phyloP scores from a whole-genome alignment of 2,797 vertebrate species.

The Percopsis omiscomaycus region DNA sequence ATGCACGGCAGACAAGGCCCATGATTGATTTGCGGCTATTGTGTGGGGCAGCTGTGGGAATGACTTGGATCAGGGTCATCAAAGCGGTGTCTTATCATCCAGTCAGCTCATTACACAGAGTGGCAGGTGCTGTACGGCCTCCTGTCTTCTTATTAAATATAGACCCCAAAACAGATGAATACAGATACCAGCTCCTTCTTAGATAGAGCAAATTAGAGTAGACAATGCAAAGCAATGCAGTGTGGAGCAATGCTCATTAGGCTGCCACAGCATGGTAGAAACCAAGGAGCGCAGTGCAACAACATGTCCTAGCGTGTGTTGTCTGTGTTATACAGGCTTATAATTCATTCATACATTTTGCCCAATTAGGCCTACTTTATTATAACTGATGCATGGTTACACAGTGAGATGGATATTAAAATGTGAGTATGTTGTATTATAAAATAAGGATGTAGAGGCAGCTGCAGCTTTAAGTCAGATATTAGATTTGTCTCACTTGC shows the following conservation, averaged over 20 bases:
- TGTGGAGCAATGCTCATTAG: conserved; percentile 71
- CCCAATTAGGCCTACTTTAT: conserved; percentile 55
- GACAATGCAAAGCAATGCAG: conserved; percentile 63
- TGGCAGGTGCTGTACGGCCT: conserved; percentile 50
- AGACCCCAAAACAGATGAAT: conserved; percentile 45
- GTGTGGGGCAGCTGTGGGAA: conserved; percentile 20
- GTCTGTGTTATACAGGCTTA: conserved; percentile 53
- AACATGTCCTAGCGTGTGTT: conserved; percentile 47
- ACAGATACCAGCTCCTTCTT: conserved; percentile 48
- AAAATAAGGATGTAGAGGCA: too few relatives aligned
- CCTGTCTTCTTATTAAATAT: conserved; percentile 48
- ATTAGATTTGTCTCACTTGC: too few relatives aligned
- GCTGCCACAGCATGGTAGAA: conserved; percentile 48
- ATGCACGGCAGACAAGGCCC: conserved; percentile 6
- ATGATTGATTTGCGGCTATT: conserved; percentile 29
- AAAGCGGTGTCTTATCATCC: conserved; percentile 40
- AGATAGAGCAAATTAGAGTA: conserved; percentile 63
- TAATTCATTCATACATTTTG: conserved; percentile 51
- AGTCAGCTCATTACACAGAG: conserved; percentile 59
- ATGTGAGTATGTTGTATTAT: too few relatives aligned
- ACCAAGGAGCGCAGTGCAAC: conserved; percentile 50
- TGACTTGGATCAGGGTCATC: conserved; percentile 28
- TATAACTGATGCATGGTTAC: conserved; percentile 27
- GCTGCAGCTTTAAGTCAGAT: too few relatives aligned
- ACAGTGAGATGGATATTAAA: not conserved